Evolutionary conservation across 2,888 invertebrate genomes (phyloP), one percentile per base, ranked within the genome.

Genomic region (Cantharis flavilabris): DNA sequence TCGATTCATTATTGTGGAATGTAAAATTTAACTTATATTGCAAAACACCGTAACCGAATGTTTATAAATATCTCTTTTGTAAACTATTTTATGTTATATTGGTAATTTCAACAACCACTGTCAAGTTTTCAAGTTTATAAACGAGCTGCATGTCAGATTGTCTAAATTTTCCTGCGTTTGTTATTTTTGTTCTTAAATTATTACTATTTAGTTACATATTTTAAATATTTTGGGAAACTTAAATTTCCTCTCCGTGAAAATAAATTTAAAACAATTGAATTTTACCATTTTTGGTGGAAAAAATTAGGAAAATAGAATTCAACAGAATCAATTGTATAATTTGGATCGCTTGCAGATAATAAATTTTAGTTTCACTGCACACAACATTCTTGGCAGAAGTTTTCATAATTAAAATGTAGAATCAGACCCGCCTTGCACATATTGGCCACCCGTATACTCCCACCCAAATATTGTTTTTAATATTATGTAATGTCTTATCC

Each of bases 1-100:
- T 13, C 30, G 64, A 71, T 26, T 71, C 71, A 64, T 14, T 64
- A 14, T 64, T 28, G 23, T 28, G 71, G 71, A 71, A 33, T 72
- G 72, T 13, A 49, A 67, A 72, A 33, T 65, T 72, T 72, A 49
- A 67, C 72, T 67, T 67, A 49, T 64, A 30, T 30, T 71, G 71
- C 71, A 71, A 71, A 71, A 64, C 28, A 14, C n/a, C 13, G 63
- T 64, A 64, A 71, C 16, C 13, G 23, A 28, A 63, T 71, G 26
- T 71, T 28, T 64, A 71, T 64, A 71, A 64, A 71, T 28, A 70
- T 20, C 62, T 64, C 49, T 49, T 26, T 49, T 49, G 49, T 49
- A 49, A 49, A 49, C 49, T 49, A 49, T 49, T 49, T 49, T 7
- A 49, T 49, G 49, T 62, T 64, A 28, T 62, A 49, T 16, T 71